A percentile compares a stretch with the other conserved stretches of the same genome.
These are phyloP conservation scores for Psephotus haematonotus DNA, from an alignment of 2,113 vertebrate species.

Conservation along the genomic window DNA sequence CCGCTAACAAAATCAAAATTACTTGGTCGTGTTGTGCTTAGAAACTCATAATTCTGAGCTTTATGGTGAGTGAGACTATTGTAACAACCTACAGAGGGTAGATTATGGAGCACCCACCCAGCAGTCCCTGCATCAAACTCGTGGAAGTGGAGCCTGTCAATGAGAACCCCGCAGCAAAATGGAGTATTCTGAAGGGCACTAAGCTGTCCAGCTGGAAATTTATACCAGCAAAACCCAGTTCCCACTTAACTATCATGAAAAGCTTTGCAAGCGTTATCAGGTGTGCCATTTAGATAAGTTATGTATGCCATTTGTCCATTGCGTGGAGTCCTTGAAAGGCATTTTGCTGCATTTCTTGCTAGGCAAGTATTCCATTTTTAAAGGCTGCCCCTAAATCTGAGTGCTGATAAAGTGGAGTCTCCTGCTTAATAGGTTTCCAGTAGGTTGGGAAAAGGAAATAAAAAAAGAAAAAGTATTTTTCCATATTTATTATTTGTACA, in stretches of 20 bases:
- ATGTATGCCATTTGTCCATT: background rate
- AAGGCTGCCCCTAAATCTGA: background rate
- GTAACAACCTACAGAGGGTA: background rate
- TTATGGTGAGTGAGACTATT: background rate
- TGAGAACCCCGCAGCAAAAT: background rate
- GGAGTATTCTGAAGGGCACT: background rate
- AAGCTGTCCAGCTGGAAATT: background rate
- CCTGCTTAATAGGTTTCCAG: slow-evolving; percentile 2
- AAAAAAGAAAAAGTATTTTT: background rate
- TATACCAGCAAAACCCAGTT: background rate
- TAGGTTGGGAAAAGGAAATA: background rate
- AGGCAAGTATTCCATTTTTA: slow-evolving; percentile 26
- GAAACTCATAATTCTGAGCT: background rate
- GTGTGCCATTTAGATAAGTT: background rate
- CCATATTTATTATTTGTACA: background rate
- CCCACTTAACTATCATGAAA: background rate
- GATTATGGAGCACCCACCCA: background rate
- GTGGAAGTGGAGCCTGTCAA: background rate
- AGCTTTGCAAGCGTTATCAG: background rate
- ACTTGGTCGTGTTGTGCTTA: background rate
- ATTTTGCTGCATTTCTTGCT: slow-evolving; percentile 6
- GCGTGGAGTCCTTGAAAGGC: slow-evolving; percentile 5
- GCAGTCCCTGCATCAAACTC: background rate
- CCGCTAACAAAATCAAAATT: rapidly evolving
- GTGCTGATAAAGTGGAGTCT: background rate